Percentiles rank a stretch among this genome's conserved stretches.
Evolutionary conservation across 2,888 invertebrate genomes (phyloP).

Genomic region (Loripinus fragilis): DNA sequence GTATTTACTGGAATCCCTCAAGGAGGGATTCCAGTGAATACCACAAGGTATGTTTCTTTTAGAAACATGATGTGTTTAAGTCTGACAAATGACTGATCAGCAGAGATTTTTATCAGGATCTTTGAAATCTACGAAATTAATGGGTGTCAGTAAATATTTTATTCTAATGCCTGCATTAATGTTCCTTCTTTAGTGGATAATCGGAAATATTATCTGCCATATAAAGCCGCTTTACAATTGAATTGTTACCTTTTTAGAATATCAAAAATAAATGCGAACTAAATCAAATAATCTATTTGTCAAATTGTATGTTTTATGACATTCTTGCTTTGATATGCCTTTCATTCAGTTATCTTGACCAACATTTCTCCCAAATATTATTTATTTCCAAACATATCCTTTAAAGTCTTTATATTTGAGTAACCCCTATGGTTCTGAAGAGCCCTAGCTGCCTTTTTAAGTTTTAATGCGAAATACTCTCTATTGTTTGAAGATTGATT

Average conservation of each 20-base stretch:
- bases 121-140: too few species aligned
- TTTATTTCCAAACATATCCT: neutral
- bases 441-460: conserved; percentile 1
- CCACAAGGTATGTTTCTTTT: too few species aligned
- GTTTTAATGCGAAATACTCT: conserved; percentile 14
- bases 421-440: conserved; percentile 7
- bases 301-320: neutral
- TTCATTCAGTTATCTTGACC: neutral
- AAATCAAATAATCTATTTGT: neutral
- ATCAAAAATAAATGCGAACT: neutral
- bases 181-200: neutral
- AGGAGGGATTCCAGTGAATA: too few species aligned
- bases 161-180: neutral
- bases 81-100: too few species aligned
- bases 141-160: neutral
- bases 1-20: too few species aligned
- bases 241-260: neutral
- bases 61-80: too few species aligned
- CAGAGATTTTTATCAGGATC: too few species aligned
- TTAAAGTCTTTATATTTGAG: neutral
- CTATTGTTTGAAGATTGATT: conserved; percentile 40
- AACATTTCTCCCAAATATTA: neutral
- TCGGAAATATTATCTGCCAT: neutral
- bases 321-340: neutral
- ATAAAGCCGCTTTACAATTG: neutral